Evolutionary conservation across 2,797 vertebrate genomes (phyloP).

Genomic region (Allobates femoralis): DNA sequence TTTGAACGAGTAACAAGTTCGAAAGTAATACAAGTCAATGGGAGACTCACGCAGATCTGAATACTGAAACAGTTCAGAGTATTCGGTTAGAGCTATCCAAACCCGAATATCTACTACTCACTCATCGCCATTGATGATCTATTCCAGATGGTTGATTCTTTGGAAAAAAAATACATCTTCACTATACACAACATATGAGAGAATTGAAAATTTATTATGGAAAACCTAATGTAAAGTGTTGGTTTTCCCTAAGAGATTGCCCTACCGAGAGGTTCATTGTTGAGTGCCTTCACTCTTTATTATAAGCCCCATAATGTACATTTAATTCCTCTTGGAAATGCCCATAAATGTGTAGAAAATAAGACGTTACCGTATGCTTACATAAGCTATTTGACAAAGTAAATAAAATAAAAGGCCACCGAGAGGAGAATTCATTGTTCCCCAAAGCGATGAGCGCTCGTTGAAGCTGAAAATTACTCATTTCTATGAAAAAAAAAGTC

Average conservation of each 20-base stretch:
- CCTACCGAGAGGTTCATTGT: not conserved
- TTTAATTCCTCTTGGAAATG: not conserved
- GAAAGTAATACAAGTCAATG: too few species aligned
- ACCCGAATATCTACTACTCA: too few species aligned
- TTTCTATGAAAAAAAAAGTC: constrained; percentile 74
- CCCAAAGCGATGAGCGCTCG: constrained; percentile 73
- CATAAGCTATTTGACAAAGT: constrained; percentile 71
- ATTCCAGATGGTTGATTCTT: too few species aligned
- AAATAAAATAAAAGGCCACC: constrained; percentile 74
- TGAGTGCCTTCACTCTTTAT: not conserved
- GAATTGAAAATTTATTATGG: too few species aligned
- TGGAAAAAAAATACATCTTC: too few species aligned
- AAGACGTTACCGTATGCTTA: constrained; percentile 63
- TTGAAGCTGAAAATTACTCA: constrained; percentile 79
- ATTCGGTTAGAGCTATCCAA: too few species aligned
- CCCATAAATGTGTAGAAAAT: not conserved
- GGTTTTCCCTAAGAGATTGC: not conserved
- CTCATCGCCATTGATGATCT: too few species aligned
- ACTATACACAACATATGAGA: too few species aligned
- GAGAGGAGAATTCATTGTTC: constrained; percentile 72
- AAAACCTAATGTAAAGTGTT: too few species aligned
- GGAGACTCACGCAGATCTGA: too few species aligned
- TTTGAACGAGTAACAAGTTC: too few species aligned
- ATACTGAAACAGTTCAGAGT: too few species aligned
- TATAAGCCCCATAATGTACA: not conserved